Conservation (phyloP, 2,113 vertebrate species). For the Propithecus coquereli region DNA sequence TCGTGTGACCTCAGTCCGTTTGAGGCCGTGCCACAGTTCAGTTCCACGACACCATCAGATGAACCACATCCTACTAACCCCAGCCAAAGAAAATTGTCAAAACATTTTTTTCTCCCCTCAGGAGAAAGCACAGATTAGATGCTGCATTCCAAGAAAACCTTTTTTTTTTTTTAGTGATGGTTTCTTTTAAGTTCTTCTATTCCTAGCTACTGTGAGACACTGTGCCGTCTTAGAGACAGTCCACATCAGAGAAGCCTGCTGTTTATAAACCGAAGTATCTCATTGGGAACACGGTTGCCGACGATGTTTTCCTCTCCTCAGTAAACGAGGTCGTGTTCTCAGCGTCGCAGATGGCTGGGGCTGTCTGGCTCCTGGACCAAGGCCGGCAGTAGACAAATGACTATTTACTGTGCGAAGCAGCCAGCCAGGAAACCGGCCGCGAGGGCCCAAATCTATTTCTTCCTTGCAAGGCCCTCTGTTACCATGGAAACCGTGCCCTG, state of each 20-base stretch:
- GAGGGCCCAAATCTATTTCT: conserved; percentile 27
- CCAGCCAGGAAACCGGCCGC: not conserved
- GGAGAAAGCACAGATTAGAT: not conserved
- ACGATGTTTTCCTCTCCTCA: not conserved
- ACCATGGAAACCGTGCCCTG: conserved; percentile 1
- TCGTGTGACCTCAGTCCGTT: not conserved
- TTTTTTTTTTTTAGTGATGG: not conserved
- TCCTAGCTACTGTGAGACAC: not conserved
- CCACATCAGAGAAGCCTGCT: not conserved
- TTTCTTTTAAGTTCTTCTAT: conserved; percentile 8
- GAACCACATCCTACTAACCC: not conserved
- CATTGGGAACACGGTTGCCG: not conserved
- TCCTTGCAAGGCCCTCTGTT: conserved; percentile 32
- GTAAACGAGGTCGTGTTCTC: not conserved
- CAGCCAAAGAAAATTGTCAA: conserved; percentile 35
- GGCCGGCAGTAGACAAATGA: not conserved
- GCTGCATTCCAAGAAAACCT: not conserved
- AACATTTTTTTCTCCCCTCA: not conserved
- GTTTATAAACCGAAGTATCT: not conserved
- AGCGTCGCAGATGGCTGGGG: not conserved
- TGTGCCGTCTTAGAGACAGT: not conserved
- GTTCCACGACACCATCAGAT: not conserved
- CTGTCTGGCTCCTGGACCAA: not conserved
- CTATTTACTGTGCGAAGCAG: not conserved
- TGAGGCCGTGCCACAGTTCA: not conserved